Evolutionary conservation across 2,797 vertebrate species (phyloP).

Genomic region (Gymnocypris eckloni): DNA sequence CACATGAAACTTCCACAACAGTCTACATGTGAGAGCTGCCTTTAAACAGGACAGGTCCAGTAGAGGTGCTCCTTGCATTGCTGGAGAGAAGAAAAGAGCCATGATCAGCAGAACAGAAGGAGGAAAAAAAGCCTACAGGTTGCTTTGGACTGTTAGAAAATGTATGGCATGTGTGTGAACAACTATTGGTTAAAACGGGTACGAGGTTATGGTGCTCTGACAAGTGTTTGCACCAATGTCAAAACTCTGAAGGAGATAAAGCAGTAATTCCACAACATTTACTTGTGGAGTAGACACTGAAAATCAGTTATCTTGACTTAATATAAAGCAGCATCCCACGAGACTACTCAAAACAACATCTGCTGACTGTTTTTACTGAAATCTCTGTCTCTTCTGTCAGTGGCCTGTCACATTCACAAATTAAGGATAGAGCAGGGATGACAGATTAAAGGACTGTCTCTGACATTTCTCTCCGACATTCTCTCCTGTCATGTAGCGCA

Average conservation of each 20-base stretch:
- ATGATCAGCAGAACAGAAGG: neutral
- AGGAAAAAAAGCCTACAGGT: neutral
- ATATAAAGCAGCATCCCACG: neutral
- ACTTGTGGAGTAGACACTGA: neutral
- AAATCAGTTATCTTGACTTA: neutral
- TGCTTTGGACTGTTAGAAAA: neutral
- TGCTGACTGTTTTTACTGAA: conserved; percentile 7
- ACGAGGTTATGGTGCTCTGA: neutral
- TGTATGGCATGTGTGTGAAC: neutral
- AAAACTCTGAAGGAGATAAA: neutral
- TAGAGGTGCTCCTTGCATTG: neutral
- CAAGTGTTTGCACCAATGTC: neutral
- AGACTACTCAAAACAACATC: conserved; percentile 21
- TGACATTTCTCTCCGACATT: neutral
- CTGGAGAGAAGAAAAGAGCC: neutral
- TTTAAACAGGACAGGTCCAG: neutral
- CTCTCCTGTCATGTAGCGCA: neutral
- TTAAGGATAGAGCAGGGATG: neutral
- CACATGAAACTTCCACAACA: neutral
- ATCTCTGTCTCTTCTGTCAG: neutral
- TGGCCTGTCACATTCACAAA: neutral
- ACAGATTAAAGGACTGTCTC: neutral
- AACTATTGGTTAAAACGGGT: neutral
- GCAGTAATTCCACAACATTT: neutral
- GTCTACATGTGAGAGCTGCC: neutral